Base-by-base conservation (phyloP, 2,888 invertebrate genomes). In the Colostygia pectinataria region DNA sequence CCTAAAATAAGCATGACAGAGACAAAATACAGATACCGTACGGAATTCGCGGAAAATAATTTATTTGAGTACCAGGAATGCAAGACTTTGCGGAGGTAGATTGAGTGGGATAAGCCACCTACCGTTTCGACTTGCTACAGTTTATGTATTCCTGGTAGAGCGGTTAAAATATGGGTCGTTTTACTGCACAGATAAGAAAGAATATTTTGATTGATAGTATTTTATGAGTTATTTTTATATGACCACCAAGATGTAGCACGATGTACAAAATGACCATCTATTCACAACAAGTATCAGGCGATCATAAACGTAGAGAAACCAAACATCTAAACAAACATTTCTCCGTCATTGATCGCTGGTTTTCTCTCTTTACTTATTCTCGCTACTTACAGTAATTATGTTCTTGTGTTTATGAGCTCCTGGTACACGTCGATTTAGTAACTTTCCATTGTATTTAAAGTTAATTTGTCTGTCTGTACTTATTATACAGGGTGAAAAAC, bases 31-130 rank as follows among this genome's bases (percentile, higher is more conserved):
- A 60, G 65, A 55, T 74, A 77, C 78, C 77, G 78, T 75, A 67
- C 68, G 77, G 71, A 65, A 69, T 76, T 60, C 59, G 57, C 52
- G 63, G 75, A 74, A 68, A 62, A 62, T 65, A 69, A 72, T 75
- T 77, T 77, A 49, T 67, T 65, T 56, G 65, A 70, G 66, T 68
- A 65, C 74, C 71, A 66, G 73, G 73, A 68, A 71, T 54, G 44
- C 60, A 65, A 65, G 63, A 56, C 52, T 43, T 52, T 28, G 51
- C 28, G 36, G 40, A 47, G 45, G 40, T 24, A 58, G 55, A 60
- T 61, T 53, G 52, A 56, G 53, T 55, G 46, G 50, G 63, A 57
- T 66, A 61, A 60, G 51, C 41, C 25, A 37, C 53, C 53, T 29
- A 32, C 29, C 8, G 8, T 6, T n/a, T 6, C 20, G 1, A 36